phyloP scores from a whole-genome alignment of 1,140 invertebrate species.

The Cotesia typhae region DNA sequence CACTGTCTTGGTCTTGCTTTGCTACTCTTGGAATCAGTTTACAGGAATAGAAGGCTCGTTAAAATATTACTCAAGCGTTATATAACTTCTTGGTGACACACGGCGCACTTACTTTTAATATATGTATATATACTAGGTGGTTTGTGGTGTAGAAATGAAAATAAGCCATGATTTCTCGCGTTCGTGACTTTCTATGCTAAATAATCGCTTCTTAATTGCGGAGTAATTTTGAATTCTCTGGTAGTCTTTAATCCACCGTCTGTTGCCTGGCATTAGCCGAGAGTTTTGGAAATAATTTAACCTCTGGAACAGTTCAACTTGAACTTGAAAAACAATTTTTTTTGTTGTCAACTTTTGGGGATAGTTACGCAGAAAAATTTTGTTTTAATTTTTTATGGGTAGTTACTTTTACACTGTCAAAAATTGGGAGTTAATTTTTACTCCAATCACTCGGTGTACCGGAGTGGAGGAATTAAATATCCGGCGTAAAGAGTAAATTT shows the following conservation, averaged over 20 bases:
- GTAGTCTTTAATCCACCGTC: conserved; percentile 27
- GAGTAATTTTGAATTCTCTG: conserved; percentile 43
- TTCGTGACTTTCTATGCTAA: conserved; percentile 40
- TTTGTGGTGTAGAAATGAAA: conserved; percentile 3
- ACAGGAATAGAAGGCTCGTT: conserved; percentile 40
- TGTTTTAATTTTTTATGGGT: too few relatives aligned
- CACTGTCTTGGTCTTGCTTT: not conserved
- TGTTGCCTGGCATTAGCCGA: conserved; percentile 26
- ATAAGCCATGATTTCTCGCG: too few relatives aligned
- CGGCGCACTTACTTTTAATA: conserved; percentile 37
- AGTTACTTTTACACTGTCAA: too few relatives aligned
- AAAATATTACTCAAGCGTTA: conserved; percentile 44
- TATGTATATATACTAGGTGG: not conserved
- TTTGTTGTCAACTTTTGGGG: not conserved
- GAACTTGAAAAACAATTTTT: not conserved
- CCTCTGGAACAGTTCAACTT: conserved; percentile 2
- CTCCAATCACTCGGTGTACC: too few relatives aligned
- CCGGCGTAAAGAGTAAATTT: too few relatives aligned
- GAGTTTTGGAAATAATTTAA: conserved; percentile 6
- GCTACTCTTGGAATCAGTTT: conserved; percentile 43
- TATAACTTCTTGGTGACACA: conserved; percentile 45
- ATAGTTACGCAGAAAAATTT: too few relatives aligned
- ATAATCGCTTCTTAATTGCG: conserved; percentile 48
- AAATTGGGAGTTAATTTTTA: too few relatives aligned
- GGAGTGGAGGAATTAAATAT: too few relatives aligned